Conservation (phyloP, 2,888 invertebrate species). For the Arrhopalites spinosus region DNA sequence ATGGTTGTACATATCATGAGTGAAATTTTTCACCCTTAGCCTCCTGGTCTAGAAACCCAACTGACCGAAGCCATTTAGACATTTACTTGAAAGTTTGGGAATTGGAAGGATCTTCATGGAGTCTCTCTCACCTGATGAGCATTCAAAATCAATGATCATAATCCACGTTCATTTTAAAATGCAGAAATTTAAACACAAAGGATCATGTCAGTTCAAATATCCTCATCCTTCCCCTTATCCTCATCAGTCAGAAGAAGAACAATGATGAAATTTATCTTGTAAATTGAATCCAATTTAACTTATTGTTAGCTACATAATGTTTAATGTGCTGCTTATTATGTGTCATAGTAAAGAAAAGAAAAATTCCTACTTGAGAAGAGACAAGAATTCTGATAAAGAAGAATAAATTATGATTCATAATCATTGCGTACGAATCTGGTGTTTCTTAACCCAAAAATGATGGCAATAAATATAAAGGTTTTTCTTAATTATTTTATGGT, state of each 20-base stretch:
- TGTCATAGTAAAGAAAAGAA: too few relatives aligned
- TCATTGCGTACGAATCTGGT: too few relatives aligned
- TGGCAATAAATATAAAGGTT: too few relatives aligned
- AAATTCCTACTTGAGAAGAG: too few relatives aligned
- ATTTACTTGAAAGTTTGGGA: too few relatives aligned
- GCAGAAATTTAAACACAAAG: slow-evolving; percentile 73
- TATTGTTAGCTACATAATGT: too few relatives aligned
- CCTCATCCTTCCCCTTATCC: slow-evolving; percentile 81
- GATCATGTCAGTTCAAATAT: slow-evolving; percentile 87
- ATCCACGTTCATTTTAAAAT: slow-evolving; percentile 63
- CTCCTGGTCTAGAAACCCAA: slow-evolving; percentile 33
- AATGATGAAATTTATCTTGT: slow-evolving; percentile 89
- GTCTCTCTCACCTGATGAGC: slow-evolving; percentile 76
- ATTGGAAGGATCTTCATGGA: slow-evolving; percentile 25
- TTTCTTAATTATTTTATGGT: too few relatives aligned
- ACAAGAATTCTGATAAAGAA: too few relatives aligned
- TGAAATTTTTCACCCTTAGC: slow-evolving; percentile 36
- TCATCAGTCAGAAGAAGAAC: slow-evolving; percentile 71
- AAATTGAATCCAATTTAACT: too few relatives aligned
- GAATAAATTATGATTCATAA: too few relatives aligned
- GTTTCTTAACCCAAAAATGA: too few relatives aligned
- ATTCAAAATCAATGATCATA: slow-evolving; percentile 89
- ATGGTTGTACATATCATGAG: not conserved
- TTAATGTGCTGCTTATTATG: too few relatives aligned
- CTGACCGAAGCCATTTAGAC: slow-evolving; percentile 29